Percentiles rank a stretch among this genome's conserved stretches.
These are phyloP conservation scores for Diaperis boleti DNA, from an alignment of 2,888 invertebrate genomes.

Conservation along the genomic window DNA sequence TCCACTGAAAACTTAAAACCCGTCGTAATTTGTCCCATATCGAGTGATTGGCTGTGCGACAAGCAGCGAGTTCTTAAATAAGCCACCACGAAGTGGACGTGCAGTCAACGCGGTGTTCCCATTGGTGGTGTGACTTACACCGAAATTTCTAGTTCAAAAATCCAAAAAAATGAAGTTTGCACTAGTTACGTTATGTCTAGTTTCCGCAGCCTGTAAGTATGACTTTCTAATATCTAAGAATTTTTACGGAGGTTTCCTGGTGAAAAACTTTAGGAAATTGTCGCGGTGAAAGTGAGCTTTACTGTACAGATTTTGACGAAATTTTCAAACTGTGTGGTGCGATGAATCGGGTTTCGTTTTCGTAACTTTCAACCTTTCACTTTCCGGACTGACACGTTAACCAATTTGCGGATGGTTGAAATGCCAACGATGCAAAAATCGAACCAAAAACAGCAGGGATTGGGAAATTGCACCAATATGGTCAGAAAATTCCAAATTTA, in stretches of 20 bases:
- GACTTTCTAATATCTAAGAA: conserved; percentile 31
- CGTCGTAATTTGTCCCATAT: conserved; percentile 21
- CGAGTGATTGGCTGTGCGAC: conserved; percentile 48
- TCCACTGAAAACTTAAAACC: conserved; percentile 26
- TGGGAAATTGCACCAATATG: neutral
- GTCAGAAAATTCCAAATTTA: neutral
- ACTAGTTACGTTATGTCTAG: conserved; percentile 49
- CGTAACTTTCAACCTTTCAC: conserved; percentile 34
- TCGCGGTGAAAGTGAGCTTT: neutral
- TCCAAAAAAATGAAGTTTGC: conserved; percentile 53
- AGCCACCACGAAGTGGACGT: conserved; percentile 52
- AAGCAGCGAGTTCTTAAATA: conserved; percentile 60
- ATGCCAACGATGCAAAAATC: too few species aligned
- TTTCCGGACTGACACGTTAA: conserved; percentile 29
- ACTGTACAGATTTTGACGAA: neutral
- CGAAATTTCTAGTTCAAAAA: conserved; percentile 39
- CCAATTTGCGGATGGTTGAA: neutral
- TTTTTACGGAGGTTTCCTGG: conserved; percentile 28
- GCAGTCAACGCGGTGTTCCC: conserved; percentile 51
- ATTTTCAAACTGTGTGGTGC: conserved; percentile 12
- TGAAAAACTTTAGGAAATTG: conserved; percentile 4
- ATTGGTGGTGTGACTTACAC: neutral
- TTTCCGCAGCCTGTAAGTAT: conserved; percentile 55
- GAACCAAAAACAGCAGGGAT: neutral
- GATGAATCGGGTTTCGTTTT: conserved; percentile 25